These are phyloP conservation scores for Gerris buenoi DNA, from an alignment of 1,140 invertebrate species.

Conservation along the genomic window DNA sequence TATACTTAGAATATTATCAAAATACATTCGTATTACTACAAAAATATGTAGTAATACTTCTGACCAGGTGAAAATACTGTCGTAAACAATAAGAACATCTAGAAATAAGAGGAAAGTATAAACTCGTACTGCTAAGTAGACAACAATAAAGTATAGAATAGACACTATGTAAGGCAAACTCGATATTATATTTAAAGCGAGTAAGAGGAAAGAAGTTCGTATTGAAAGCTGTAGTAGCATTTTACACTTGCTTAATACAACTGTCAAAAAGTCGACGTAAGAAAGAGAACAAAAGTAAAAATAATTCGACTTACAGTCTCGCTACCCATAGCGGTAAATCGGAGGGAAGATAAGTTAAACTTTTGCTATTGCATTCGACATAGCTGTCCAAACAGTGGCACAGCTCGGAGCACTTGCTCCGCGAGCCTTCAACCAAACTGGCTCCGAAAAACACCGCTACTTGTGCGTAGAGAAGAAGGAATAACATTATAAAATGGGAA, in stretches of 20 bases:
- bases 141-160: no score
- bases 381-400: conserved; percentile 13
- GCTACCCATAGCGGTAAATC: conserved; percentile 11
- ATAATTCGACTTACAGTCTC: conserved; percentile 9
- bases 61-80: no score
- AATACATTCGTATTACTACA: no score
- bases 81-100: no score
- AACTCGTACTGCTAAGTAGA: no score
- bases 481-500: neutral
- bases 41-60: no score
- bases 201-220: neutral
- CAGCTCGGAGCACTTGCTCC: conserved; percentile 6
- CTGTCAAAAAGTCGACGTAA: neutral
- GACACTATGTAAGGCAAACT: no score
- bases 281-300: no score
- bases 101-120: no score
- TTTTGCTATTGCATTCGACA: conserved; percentile 12
- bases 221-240: neutral
- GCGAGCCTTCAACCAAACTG: neutral
- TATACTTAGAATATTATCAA: no score
- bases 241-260: neutral
- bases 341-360: conserved; percentile 4
- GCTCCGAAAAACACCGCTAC: neutral
- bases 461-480: neutral
- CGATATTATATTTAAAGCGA: neutral